phyloP scores from a whole-genome alignment of 2,797 vertebrate species.

The Spatula versicolor region DNA sequence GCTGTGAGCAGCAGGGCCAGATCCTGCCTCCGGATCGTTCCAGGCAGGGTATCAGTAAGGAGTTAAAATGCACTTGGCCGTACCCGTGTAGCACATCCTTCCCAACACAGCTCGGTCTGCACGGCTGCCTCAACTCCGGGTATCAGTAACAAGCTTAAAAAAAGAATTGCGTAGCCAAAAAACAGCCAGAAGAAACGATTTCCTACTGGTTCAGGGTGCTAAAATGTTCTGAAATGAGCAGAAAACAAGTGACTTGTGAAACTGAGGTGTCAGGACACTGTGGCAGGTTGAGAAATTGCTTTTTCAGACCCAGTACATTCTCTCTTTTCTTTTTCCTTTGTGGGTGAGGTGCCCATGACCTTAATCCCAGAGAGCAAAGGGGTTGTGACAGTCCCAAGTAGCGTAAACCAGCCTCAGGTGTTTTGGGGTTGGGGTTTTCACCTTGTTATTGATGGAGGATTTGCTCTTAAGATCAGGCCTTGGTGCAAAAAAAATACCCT shows the following conservation, averaged over 20 bases:
- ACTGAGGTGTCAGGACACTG: neutral
- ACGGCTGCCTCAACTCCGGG: neutral
- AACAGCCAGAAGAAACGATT: neutral
- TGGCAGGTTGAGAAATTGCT: neutral
- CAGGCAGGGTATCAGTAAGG: neutral
- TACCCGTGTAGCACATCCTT: neutral
- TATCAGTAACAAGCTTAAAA: neutral
- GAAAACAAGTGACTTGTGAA: neutral
- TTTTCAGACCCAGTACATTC: neutral
- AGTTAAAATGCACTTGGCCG: neutral
- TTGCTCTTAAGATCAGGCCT: neutral
- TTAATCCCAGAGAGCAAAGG: neutral
- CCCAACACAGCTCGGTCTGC: accelerated
- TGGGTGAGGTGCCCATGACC: neutral
- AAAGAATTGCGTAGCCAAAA: neutral
- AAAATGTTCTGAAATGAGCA: neutral
- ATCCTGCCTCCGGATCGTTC: neutral
- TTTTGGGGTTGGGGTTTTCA: neutral
- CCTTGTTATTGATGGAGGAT: neutral
- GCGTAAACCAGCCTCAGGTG: neutral
- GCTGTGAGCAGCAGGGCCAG: neutral
- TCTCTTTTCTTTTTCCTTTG: neutral
- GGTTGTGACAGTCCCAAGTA: neutral
- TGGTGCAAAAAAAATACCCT: neutral
- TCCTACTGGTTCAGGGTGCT: neutral